Evolutionary conservation across 2,113 vertebrate genomes (phyloP), one percentile per base, ranked within the genome.

Genomic region (Cettia cetti): DNA sequence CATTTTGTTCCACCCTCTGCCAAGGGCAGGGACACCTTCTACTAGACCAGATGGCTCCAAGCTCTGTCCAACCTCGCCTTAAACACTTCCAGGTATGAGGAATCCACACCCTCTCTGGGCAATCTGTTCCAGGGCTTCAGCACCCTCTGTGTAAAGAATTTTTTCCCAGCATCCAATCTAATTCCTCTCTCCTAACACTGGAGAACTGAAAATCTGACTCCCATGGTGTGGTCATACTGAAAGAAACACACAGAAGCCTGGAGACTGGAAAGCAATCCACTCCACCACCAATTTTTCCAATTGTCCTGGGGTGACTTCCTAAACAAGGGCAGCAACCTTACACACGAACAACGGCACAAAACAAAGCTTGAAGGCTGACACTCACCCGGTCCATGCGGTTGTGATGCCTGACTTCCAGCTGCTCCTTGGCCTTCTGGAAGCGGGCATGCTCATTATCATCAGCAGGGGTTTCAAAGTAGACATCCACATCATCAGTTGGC

Each of bases 361-460:
- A 23, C 22, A 8, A 18, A 23, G 45, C 10, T 26, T 10, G 4
- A 27, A 40, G 39, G 19, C 2, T 23, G 21, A 49, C 4, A 22
- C 97, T 98, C 95, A 99, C 99, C 98, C 98, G 97, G 97, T 99
- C 99, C 99, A 99, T 99, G 83, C 99, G 98, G 97, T 99, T 99
- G 82, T 97, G 99, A 96, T 99, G 99, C 37, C 99, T 97, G 86
- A 99, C 98, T 97, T 99, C 99, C 84, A 99, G 98, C 97, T 99
- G 99, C 89, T 99, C 99, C 96, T 99, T 99, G 31, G 99, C 99
- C 96, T 98, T 99, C 97, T 99, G 99, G 98, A 99, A 99, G 97
- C 99, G 99, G 6, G 98, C 99, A 30, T 99, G 99, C 69, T 99
- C 99, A 21, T 99, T 99, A 89, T 99, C 99, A 56, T 99, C 99